Conservation (phyloP, 2,888 invertebrate genomes). For the Latrodectus elegans region DNA sequence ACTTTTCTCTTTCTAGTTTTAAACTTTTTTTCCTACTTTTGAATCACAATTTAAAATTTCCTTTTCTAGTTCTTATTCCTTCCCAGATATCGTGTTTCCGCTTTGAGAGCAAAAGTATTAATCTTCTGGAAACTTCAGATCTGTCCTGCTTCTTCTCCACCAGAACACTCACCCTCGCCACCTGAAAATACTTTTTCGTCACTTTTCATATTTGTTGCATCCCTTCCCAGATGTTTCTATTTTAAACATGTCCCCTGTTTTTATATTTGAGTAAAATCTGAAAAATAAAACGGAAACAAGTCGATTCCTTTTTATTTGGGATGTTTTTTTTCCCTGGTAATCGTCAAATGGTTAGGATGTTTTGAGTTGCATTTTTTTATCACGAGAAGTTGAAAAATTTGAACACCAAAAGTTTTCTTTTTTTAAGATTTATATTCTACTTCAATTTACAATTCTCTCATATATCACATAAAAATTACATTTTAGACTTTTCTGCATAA, state of each 20-base stretch:
- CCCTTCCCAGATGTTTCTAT: not conserved
- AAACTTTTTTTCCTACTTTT: not conserved
- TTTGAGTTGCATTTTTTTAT: no score
- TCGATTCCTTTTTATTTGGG: no score
- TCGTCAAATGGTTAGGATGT: no score
- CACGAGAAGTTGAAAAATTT: no score
- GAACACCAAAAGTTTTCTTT: no score
- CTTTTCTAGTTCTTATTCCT: not conserved
- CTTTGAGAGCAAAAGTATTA: conserved; percentile 13
- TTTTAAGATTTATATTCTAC: no score
- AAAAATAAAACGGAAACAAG: no score
- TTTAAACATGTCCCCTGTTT: not conserved
- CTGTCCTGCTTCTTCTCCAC: not conserved
- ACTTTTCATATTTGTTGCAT: conserved; percentile 41
- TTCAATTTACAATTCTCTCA: no score
- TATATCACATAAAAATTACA: no score
- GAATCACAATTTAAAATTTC: not conserved
- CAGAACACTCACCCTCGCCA: not conserved
- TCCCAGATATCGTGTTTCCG: conserved; percentile 14
- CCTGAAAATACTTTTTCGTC: conserved; percentile 24
- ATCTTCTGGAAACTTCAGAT: not conserved
- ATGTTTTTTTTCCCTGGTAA: no score
- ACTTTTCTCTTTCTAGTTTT: not conserved
- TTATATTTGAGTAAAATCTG: not conserved
- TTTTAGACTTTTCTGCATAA: no score